Evolutionary conservation across 2,888 invertebrate species (phyloP), one percentile per base, ranked within the genome.

Genomic region (Autographa gamma): DNA sequence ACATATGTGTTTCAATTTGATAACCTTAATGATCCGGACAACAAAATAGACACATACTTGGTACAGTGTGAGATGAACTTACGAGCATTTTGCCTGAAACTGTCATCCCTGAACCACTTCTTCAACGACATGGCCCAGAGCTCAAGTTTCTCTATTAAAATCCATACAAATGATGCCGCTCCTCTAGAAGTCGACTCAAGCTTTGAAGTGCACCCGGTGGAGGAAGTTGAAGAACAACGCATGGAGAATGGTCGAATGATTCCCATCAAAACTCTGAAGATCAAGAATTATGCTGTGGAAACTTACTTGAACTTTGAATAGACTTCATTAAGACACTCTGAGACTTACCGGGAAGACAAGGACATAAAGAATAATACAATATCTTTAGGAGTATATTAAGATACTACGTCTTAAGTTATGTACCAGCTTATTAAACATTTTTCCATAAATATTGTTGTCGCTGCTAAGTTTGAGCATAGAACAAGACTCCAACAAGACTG

Each of bases 51-150:
- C 87, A 95, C 96, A 0, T 97, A 97, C 90, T 96, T 97, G 77
- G 89, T 97, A 18, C 95, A 96, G 82, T 91, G 96, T 6, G 97
- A 97, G 86, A 96, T 97, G 86, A 95, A 95, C 79, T 90, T 97
- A 68, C 93, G 97, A 67, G 95, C 96, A 9, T 96, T 97, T 86
- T 96, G 96, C 74, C 89, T 97, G 38, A 96, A 96, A 81, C 84
- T 97, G 60, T 91, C 96, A 0, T 93, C 95, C 69, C 86, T 95
- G 32, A 90, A 92, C 69, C 86, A 91, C 43, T 96, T 95, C 76
- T 92, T 97, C 48, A 90, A 94, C 64, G 88, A 93, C 67, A 82
- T 96, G 61, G 96, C 97, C 8, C 93, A 96, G 63, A 95, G 96
- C 73, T 88, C 94, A 63, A 96, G 96, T 77, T 97, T 97, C 87